Evolutionary conservation across 2,113 vertebrate genomes (phyloP), one percentile per base, ranked within the genome.

Genomic region (Miniopterus natalensis): DNA sequence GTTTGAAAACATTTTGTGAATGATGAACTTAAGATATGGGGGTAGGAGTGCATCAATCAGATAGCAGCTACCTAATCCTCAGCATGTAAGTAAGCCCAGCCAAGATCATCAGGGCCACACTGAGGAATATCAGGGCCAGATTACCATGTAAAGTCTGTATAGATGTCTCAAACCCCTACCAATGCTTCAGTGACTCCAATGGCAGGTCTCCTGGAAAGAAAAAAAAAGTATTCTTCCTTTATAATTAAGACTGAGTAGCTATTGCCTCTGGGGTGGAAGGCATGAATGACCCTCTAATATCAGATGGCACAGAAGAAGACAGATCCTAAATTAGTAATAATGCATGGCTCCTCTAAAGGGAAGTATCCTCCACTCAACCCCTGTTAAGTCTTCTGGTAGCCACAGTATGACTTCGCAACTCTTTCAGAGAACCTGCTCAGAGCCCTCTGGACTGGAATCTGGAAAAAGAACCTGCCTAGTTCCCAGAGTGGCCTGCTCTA

Each of bases 281-380:
- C 51, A 25, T 42, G 9, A 53, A 42, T 87, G 66, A 47, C 15
- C 45, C 27, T 73, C 17, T 51, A 5, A n/a, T 42, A 31, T 23
- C 81, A 29, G 13, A 31, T 45, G 47, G 29, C 49, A 68, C 13
- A 51, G 51, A 85, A 45, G 29, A 90, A 40, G 57, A 51, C 11
- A 74, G 40, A 78, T 55, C n/a, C 36, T 88, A 84, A 91, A 65
- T 40, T 17, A 42, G 20, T 73, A 83, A 55, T 88, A 78, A 83
- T 14, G 20, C 36, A n/a, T 86, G 63, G 29, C 10, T 93, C 70
- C 79, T 97, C 55, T 73, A 83, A 73, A 93, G 90, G 79, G 49
- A 45, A 86, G 36, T 86, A 40, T 2, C 57, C 25, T 90, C 68
- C 20, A 85, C 63, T 12, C 23, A 75, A 23, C 21, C 59, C 20